Conservation (phyloP, 2,888 invertebrate species). For the Germaria angustata region DNA sequence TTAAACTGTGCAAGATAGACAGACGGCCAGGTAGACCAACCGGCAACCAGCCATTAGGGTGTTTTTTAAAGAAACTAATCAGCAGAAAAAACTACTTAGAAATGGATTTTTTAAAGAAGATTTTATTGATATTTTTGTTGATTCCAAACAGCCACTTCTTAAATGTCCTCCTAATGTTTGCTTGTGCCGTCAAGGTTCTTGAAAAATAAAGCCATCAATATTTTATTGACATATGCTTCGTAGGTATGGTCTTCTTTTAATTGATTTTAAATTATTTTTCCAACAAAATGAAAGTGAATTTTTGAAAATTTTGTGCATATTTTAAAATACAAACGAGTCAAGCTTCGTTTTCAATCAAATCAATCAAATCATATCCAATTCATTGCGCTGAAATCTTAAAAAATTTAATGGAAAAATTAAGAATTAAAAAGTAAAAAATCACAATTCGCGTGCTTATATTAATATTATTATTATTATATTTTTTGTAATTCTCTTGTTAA, state of each 20-base stretch:
- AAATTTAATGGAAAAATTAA: not conserved
- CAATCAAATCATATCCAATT: conserved; percentile 46
- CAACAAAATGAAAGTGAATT: conserved; percentile 37
- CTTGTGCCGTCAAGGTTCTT: not conserved
- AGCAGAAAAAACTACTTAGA: not conserved
- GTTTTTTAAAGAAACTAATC: not conserved
- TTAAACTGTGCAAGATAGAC: not conserved
- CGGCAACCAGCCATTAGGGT: not conserved
- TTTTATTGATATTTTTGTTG: not conserved
- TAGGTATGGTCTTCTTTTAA: not conserved
- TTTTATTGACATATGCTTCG: not conserved
- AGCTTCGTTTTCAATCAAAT: conserved; percentile 30
- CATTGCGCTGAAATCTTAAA: conserved; percentile 15
- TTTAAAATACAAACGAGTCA: not conserved
- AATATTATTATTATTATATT: not conserved
- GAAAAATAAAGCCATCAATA: not conserved
- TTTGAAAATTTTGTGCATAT: conserved; percentile 5
- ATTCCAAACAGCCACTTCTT: not conserved
- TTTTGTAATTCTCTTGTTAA: too few relatives aligned
- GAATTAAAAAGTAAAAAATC: not conserved
- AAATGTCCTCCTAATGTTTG: not conserved
- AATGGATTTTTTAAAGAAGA: not conserved
- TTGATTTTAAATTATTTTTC: conserved; percentile 30
- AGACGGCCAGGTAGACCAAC: not conserved
- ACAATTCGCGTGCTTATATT: not conserved